Base-by-base conservation (phyloP, 2,797 vertebrate genomes). In the Kryptopterus vitreolus region DNA sequence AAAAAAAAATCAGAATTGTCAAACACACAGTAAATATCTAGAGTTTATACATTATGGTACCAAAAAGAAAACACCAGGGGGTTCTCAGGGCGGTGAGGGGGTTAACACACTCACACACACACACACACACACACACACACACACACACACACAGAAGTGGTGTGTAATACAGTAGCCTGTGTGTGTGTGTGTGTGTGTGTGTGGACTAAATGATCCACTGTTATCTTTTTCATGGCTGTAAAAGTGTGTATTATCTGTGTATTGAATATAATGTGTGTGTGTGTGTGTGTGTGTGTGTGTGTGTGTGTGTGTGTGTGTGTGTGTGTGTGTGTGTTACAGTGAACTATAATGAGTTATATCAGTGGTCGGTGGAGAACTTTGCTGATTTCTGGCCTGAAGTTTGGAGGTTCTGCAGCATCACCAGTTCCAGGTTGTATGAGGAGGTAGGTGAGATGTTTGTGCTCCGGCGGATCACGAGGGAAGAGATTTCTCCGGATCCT, bases 361-460 rank as follows among this genome's bases (percentile, higher is more conserved):
- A 95, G 83, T 99, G 98, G 98, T 98, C 97, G 0, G 93, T 97
- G 87, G 93, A 95, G 70, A 94, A 86, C 6, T 98, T 95, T 81
- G 65, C 95, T 0, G 96, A 98, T 86, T 99, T 99, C 87, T 99
- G 98, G 98, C 93, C 90, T 0, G 92, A 97, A 26, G 95, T 99
- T 87, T 99, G 97, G 97, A 93, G 94, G 57, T 98, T 95, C 91
- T 96, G 96, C 31, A 95, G 95, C 6, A 88, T 99, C 0, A 4
- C 94, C 48, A 94, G 90, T 81, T 99, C 98, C 1, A 92, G 87
- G 82, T 88, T 89, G 1, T 98, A 97, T 0, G 94, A 96, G 1
- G 94, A 98, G 95, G 98, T 99, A 85, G 89, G 93, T 86, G 12
- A 6, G 22, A 22, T 79, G 46, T 79, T 18, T 22, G 35, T 33